Conservation (phyloP, 2,888 invertebrate species). For the Hydropsyche betteni region DNA sequence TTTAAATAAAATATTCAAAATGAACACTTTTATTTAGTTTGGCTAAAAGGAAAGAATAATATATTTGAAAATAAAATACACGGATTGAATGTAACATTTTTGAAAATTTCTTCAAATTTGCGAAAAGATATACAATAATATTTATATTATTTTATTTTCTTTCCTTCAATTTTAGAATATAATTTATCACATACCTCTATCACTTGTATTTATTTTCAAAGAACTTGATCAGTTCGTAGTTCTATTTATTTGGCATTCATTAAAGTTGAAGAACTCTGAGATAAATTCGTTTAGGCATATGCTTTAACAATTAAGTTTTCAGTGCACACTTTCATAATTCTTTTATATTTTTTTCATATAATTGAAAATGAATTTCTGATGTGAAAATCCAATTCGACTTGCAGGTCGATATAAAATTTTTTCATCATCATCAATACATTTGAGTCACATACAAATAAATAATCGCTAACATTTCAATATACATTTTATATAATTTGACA, state of each 20-base stretch:
- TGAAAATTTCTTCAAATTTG: too few relatives aligned
- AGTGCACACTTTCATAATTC: not conserved
- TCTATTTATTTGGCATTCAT: too few relatives aligned
- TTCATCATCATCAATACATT: not conserved
- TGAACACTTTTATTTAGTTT: conserved; percentile 14
- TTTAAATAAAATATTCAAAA: not conserved
- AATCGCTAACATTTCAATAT: not conserved
- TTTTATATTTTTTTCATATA: not conserved
- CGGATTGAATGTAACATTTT: too few relatives aligned
- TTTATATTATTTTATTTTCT: not conserved
- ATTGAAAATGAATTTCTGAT: not conserved
- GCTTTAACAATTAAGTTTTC: too few relatives aligned
- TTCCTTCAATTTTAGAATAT: conserved; percentile 8
- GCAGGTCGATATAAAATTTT: not conserved
- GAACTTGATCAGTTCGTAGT: too few relatives aligned
- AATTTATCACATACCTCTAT: conserved; percentile 9
- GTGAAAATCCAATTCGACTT: not conserved
- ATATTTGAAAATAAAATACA: too few relatives aligned
- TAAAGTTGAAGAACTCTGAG: too few relatives aligned
- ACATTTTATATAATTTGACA: conserved; percentile 45
- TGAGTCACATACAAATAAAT: not conserved
- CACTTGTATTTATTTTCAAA: too few relatives aligned
- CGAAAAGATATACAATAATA: not conserved
- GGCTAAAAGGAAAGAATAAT: not conserved
- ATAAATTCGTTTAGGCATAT: too few relatives aligned